Evolutionary conservation across 2,888 invertebrate genomes (phyloP), one percentile per base, ranked within the genome.

Genomic region (Idaea straminata): DNA sequence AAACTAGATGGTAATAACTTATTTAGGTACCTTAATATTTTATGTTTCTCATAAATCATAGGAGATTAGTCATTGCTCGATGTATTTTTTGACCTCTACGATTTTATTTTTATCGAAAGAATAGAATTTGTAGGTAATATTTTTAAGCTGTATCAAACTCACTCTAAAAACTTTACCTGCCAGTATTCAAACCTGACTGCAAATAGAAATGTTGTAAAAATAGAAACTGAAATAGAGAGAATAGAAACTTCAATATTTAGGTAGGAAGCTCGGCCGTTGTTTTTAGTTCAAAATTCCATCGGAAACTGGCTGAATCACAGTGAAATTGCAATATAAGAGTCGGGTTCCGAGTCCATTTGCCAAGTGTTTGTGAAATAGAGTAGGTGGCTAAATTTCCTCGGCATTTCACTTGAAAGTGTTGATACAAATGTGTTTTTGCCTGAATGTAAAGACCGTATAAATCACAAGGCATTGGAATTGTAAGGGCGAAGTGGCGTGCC

Each of bases 401-500:
- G 67, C 67, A 13, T 60, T 59, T 62, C 63, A 62, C 34, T 61
- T 61, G n/a, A 34, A 61, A 65, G 62, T 61, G 59, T 67, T 66
- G 62, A 57, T 67, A 66, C 64, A 64, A 69, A 66, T 67, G 59
- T 67, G 60, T 69, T 70, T 73, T 69, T 67, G 63, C 69, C 64
- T 68, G 66, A 57, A 63, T 60, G 66, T 67, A 69, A 67, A 72
- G 68, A 68, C 69, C 72, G 72, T 73, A 75, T 75, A 78, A 78
- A 77, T 77, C 76, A 77, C 79, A 75, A 76, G 72, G 72, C 74
- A 75, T 74, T 69, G 62, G 67, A 76, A 77, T 74, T 69, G 72
- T 76, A 83, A 82, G 79, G 79, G 71, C 69, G 74, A 76, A 76
- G 77, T 83, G 74, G 80, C 84, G 82, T 83, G 82, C 75, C 76